phyloP scores from a whole-genome alignment of 2,888 invertebrate genomes.

The Leptinotarsa tumamoca region DNA sequence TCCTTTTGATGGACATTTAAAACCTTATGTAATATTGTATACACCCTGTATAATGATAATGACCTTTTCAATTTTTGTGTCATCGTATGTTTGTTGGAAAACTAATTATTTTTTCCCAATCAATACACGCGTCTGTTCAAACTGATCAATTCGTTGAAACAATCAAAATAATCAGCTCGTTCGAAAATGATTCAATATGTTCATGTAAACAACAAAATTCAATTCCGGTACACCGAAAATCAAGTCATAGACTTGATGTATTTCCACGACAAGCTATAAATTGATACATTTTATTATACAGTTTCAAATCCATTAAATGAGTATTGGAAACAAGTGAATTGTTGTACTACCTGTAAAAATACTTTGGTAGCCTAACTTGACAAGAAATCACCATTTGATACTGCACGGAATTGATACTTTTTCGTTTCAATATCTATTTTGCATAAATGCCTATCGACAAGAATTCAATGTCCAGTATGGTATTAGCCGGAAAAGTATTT shows the following conservation, averaged over 20 bases:
- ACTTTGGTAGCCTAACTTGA: background rate
- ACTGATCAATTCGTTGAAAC: background rate
- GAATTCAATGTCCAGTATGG: too few relatives aligned
- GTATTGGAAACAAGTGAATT: background rate
- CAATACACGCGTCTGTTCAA: background rate
- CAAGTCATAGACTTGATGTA: background rate
- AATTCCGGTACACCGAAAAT: background rate
- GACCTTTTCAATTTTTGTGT: too few relatives aligned
- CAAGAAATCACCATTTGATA: background rate
- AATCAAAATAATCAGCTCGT: background rate
- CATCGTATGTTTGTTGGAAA: too few relatives aligned
- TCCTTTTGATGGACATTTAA: too few relatives aligned
- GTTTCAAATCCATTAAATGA: background rate
- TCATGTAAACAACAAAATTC: background rate
- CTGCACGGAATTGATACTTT: too few relatives aligned
- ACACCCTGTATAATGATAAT: too few relatives aligned
- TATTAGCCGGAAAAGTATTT: too few relatives aligned
- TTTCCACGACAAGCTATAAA: background rate
- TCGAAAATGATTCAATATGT: background rate
- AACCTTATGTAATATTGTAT: too few relatives aligned
- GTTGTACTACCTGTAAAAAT: background rate
- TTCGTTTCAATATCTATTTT: too few relatives aligned
- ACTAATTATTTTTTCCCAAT: background rate
- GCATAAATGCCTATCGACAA: too few relatives aligned
- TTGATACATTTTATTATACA: background rate